These are phyloP conservation scores for Epirrhoe tristata DNA, from an alignment of 2,888 invertebrate genomes.

Conservation along the genomic window DNA sequence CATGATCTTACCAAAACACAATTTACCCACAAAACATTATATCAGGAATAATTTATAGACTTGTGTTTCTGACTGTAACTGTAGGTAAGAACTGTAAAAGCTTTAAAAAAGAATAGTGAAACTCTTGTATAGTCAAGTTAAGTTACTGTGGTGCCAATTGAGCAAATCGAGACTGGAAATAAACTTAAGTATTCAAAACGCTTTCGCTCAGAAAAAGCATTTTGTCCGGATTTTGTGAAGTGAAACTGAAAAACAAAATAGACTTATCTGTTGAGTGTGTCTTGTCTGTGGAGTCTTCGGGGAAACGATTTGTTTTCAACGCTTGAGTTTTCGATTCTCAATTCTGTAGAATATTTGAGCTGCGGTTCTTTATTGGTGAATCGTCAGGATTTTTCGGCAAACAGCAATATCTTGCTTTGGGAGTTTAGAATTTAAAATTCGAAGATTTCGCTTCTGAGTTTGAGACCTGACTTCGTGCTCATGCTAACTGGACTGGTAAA, in stretches of 20 bases:
- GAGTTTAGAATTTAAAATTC: background rate
- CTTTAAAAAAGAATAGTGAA: background rate
- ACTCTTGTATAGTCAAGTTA: background rate
- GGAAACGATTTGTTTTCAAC: constrained; percentile 13
- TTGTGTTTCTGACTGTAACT: too few relatives aligned
- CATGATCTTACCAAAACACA: background rate
- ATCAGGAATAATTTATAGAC: too few relatives aligned
- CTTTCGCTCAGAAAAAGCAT: background rate
- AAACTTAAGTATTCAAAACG: background rate
- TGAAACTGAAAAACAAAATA: background rate
- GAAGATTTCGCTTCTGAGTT: too few relatives aligned
- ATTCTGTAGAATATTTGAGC: constrained; percentile 2
- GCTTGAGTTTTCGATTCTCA: background rate
- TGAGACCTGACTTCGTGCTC: too few relatives aligned
- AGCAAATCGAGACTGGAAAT: background rate
- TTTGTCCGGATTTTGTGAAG: background rate
- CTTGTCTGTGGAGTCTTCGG: constrained; percentile 2
- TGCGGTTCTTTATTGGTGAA: constrained; percentile 11
- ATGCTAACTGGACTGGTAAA: too few relatives aligned
- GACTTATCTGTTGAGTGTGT: constrained; percentile 2
- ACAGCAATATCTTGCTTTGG: background rate
- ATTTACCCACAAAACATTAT: too few relatives aligned
- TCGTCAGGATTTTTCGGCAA: constrained; percentile 6
- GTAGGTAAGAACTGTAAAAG: too few relatives aligned
- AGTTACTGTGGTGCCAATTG: background rate